These are phyloP conservation scores for Arion vulgaris DNA, from an alignment of 1,140 invertebrate genomes.

Conservation along the genomic window DNA sequence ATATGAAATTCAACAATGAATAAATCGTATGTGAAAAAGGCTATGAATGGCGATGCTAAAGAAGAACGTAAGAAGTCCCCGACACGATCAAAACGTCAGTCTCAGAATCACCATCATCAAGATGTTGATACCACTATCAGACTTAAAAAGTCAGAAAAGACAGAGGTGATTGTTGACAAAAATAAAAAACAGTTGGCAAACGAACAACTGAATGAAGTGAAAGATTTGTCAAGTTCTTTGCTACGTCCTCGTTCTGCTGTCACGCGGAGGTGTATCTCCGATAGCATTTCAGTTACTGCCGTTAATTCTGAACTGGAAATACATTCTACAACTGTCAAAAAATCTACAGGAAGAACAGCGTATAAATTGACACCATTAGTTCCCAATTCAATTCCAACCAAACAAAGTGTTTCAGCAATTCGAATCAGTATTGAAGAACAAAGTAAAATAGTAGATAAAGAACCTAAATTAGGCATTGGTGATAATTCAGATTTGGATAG, in stretches of 20 bases:
- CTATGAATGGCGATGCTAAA: conserved; percentile 42
- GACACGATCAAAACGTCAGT: conserved; percentile 24
- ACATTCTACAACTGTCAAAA: not conserved
- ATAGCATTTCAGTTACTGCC: conserved; percentile 29
- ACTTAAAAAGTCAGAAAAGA: conserved; percentile 20
- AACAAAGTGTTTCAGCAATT: conserved; percentile 5
- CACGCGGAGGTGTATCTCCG: conserved; percentile 23
- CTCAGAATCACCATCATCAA: conserved; percentile 4
- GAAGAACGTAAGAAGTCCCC: conserved; percentile 37
- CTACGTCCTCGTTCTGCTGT: not conserved
- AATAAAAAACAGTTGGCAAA: conserved; percentile 31
- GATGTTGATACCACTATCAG: conserved; percentile 16
- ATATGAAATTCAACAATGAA: conserved; percentile 37
- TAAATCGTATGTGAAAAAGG: conserved; percentile 42
- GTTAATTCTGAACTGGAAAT: conserved; percentile 14
- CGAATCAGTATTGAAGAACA: conserved; percentile 13
- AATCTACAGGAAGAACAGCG: not conserved
- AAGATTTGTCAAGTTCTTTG: conserved; percentile 18
- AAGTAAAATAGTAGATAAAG: not conserved
- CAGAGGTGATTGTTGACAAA: conserved; percentile 36
- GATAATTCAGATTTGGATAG: conserved; percentile 21
- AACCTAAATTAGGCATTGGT: not conserved
- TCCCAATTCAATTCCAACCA: conserved; percentile 30
- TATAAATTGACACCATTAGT: conserved; percentile 33
- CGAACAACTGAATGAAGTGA: conserved; percentile 36